These are phyloP conservation scores for Dynastes hyllus DNA, from an alignment of 2,888 invertebrate species.

Conservation along the genomic window DNA sequence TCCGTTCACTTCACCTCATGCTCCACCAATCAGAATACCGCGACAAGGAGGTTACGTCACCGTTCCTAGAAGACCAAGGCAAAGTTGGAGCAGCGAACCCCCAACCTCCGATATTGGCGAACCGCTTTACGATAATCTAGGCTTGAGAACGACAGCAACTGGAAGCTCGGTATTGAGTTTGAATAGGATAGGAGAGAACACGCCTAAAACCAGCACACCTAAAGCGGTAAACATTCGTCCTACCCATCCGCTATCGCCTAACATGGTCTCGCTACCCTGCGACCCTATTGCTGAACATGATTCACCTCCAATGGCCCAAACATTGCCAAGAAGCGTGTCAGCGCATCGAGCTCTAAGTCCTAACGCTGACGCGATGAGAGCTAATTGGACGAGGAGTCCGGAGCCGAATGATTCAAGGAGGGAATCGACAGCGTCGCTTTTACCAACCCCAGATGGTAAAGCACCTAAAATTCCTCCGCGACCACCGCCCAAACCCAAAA, in stretches of 20 bases:
- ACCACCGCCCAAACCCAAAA: conserved; percentile 89
- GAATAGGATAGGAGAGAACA: conserved; percentile 77
- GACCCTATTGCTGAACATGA: conserved; percentile 74
- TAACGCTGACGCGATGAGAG: conserved; percentile 69
- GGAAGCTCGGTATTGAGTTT: conserved; percentile 88
- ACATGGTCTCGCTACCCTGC: conserved; percentile 64
- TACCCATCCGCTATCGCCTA: conserved; percentile 73
- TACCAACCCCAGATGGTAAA: conserved; percentile 56
- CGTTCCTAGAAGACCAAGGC: conserved; percentile 87
- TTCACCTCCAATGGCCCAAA: conserved; percentile 72
- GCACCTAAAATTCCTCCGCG: conserved; percentile 84
- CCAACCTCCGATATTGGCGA: conserved; percentile 78
- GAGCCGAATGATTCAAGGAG: conserved; percentile 64
- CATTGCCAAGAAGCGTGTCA: conserved; percentile 65
- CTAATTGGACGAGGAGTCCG: conserved; percentile 70
- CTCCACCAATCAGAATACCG: conserved; percentile 72
- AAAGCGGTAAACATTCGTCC: conserved; percentile 75
- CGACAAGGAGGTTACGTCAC: conserved; percentile 87
- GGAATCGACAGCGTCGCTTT: conserved; percentile 64
- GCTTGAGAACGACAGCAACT: conserved; percentile 87
- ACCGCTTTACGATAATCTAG: conserved; percentile 91
- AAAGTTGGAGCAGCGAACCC: conserved; percentile 85
- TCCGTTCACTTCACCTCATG: conserved; percentile 80
- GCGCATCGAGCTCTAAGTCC: conserved; percentile 69
- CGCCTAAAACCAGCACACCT: conserved; percentile 69